Percentiles rank a stretch among this genome's conserved stretches.
These are phyloP conservation scores for Proterorhinus semilunaris DNA, from an alignment of 2,113 vertebrate genomes.

Conservation along the genomic window DNA sequence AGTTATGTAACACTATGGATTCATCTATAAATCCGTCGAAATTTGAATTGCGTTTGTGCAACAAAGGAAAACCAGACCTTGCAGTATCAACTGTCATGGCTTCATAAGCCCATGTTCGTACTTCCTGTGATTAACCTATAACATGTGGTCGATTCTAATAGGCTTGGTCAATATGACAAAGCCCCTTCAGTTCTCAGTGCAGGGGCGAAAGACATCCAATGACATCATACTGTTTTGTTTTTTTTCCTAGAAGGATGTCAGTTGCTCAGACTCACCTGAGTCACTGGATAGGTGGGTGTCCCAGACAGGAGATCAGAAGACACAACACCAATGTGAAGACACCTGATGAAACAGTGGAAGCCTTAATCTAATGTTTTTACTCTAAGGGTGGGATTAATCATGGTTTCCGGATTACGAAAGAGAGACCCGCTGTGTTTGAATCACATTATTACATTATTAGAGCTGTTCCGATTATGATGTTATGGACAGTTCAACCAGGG, in stretches of 20 bases:
- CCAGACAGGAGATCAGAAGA: slow-evolving; percentile 36
- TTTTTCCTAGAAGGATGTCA: not conserved
- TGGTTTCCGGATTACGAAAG: slow-evolving; percentile 2
- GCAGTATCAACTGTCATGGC: slow-evolving; percentile 44
- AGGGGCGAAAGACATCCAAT: slow-evolving; percentile 35
- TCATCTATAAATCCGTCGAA: slow-evolving; percentile 21
- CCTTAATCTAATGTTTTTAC: slow-evolving; percentile 3
- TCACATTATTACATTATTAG: slow-evolving; percentile 33
- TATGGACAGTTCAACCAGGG: slow-evolving; percentile 46
- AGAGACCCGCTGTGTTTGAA: slow-evolving; percentile 46
- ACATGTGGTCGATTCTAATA: slow-evolving; percentile 38
- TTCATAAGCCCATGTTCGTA: slow-evolving; percentile 35
- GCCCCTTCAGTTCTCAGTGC: slow-evolving; percentile 22
- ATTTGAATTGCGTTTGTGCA: not conserved
- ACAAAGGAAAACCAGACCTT: slow-evolving; percentile 18
- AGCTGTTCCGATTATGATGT: slow-evolving; percentile 24
- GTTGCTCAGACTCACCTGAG: slow-evolving; percentile 50
- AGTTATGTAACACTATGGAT: too few species aligned
- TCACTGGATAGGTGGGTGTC: slow-evolving; percentile 46
- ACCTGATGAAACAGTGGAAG: slow-evolving; percentile 18
- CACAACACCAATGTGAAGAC: slow-evolving; percentile 36
- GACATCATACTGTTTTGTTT: not conserved
- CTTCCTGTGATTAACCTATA: slow-evolving; percentile 50
- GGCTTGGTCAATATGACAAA: slow-evolving; percentile 16
- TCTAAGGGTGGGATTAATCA: slow-evolving; percentile 27